A percentile compares a stretch with the other conserved stretches of the same genome.
Evolutionary conservation across 2,888 invertebrate species (phyloP).

Genomic region (Meloe dianella): DNA sequence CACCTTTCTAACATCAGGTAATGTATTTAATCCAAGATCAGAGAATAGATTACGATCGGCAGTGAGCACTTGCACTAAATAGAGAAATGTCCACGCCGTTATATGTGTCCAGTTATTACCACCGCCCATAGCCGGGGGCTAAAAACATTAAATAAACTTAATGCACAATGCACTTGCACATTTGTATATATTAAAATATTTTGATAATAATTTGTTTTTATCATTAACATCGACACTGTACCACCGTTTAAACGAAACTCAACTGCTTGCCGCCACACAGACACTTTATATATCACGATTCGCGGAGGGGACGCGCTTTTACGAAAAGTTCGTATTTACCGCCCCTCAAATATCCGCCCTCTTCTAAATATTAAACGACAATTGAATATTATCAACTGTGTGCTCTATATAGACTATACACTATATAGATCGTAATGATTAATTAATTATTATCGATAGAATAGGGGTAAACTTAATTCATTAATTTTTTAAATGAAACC

Average conservation of each 20-base stretch:
- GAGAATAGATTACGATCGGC: constrained; percentile 49
- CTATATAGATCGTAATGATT: background rate
- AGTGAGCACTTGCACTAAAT: constrained; percentile 47
- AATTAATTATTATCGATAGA: background rate
- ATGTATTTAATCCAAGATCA: constrained; percentile 52
- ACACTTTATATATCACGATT: constrained; percentile 51
- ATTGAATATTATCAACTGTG: constrained; percentile 9
- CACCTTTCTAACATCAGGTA: constrained; percentile 55
- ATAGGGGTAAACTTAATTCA: background rate
- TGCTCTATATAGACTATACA: background rate
- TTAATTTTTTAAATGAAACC: constrained; percentile 12
- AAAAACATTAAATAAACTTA: constrained; percentile 48
- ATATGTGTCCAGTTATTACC: constrained; percentile 50
- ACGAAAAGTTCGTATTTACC: constrained; percentile 33
- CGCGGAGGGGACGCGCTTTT: constrained; percentile 45
- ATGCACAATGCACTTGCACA: constrained; percentile 42
- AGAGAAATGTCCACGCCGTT: constrained; percentile 54
- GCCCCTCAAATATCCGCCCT: constrained; percentile 20
- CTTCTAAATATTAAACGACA: constrained; percentile 4
- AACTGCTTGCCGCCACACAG: constrained; percentile 47
- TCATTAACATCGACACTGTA: constrained; percentile 36
- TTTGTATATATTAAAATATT: constrained; percentile 39
- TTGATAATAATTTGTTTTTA: constrained; percentile 40
- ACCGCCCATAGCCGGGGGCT: constrained; percentile 55
- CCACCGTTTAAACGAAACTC: constrained; percentile 45